phyloP scores from a whole-genome alignment of 2,797 vertebrate genomes.

The Capromys pilorides region DNA sequence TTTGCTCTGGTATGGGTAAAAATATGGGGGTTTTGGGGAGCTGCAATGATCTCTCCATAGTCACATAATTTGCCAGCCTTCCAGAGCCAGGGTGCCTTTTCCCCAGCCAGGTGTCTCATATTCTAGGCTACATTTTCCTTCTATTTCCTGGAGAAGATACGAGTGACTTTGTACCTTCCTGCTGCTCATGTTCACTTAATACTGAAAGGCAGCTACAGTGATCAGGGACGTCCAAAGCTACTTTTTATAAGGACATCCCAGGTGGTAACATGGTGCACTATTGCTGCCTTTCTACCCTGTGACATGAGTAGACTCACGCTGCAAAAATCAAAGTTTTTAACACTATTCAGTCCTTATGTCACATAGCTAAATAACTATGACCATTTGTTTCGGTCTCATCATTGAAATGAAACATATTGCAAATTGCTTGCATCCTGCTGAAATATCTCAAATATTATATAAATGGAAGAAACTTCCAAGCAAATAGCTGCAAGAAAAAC shows the following conservation, averaged over 20 bases:
- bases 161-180: background rate
- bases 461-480: slow-evolving; percentile 8
- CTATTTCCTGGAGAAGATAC: background rate
- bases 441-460: slow-evolving; percentile 28
- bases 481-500: slow-evolving; percentile 24
- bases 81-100: background rate
- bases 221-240: background rate
- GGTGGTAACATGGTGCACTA: background rate
- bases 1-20: background rate
- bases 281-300: background rate
- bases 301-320: background rate
- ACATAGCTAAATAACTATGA: slow-evolving; percentile 39
- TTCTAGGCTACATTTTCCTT: background rate
- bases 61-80: background rate
- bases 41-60: too few species aligned
- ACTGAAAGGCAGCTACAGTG: background rate
- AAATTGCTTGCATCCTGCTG: background rate
- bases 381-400: background rate
- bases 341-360: slow-evolving; percentile 16
- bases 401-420: background rate
- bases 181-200: background rate
- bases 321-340: slow-evolving; percentile 28
- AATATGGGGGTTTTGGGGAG: background rate
- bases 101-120: too few species aligned
- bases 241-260: background rate